Evolutionary conservation across 2,797 vertebrate species (phyloP), one percentile per base, ranked within the genome.

Genomic region (Urocyon cinereoargenteus): DNA sequence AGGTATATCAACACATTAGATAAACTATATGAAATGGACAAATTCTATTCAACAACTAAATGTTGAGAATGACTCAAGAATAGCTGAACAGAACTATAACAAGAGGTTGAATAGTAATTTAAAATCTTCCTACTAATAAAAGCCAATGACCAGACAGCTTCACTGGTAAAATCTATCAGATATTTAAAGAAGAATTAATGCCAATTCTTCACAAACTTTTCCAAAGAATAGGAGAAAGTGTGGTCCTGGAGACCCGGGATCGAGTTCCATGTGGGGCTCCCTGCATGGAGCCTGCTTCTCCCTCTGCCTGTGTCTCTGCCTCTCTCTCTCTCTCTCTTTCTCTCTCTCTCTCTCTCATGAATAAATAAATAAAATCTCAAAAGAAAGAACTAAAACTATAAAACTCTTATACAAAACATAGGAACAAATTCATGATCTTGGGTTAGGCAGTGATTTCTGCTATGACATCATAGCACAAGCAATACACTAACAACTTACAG

Each of bases 101-200:
- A 91, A 70, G 24, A 53, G 24, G 66, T 31, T 70, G 15, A 72
- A 62, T 18, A 86, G 26, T n/a, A 79, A 79, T 55, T 86, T 70
- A 24, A 79, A 95, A 86, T 40, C 14, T 70, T 85, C 9, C 36
- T 36, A 87, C 14, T 94, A 77, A 94, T 68, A 73, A 87, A 84
- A 68, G 6, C 26, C 31, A 68, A 88, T 57, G 18, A 83, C 14
- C 53, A 96, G 18, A 75, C 40, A 61, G 77, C 19, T 88, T 88
- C 78, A 72, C 28, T 49, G 49, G 6, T 66, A 89, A 64, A 64
- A 78, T 64, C 18, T n/a, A 66, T 64, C n/a, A 79, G 68, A 86
- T 62, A 90, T 77, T 86, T 90, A 81, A 87, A 86, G 49, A 84
- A 90, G n/a, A 90, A 90, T 79, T 85, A 86, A 82, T 59, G 57